Conservation (phyloP, 2,113 vertebrate genomes). For the Xyliphius kryptos region DNA sequence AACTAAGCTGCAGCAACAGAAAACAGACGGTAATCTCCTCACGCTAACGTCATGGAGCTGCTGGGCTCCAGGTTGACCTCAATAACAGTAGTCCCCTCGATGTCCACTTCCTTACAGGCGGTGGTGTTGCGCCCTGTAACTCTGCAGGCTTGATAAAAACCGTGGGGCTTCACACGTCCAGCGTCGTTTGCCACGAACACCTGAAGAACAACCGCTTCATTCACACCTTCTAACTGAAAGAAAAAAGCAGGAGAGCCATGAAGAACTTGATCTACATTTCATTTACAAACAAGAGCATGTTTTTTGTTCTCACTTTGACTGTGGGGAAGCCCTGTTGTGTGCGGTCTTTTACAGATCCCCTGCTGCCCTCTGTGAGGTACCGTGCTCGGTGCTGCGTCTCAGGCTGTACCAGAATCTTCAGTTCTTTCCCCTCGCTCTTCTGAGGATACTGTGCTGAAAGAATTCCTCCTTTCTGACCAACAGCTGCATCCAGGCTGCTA, state of each 20-base stretch:
- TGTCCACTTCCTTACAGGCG: conserved; percentile 94
- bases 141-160: conserved; percentile 96
- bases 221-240: conserved; percentile 88
- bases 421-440: conserved; percentile 89
- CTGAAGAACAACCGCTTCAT: conserved; percentile 87
- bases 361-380: conserved; percentile 95
- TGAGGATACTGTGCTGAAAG: conserved; percentile 86
- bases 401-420: conserved; percentile 96
- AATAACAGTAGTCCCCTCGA: conserved; percentile 94
- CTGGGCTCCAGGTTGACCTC: conserved; percentile 90
- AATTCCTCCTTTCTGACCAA: conserved; percentile 74
- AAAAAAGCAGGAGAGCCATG: conserved; percentile 2
- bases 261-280: too few species aligned
- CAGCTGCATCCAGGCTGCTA: conserved; percentile 59
- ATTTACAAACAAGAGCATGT: too few species aligned
- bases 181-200: conserved; percentile 98
- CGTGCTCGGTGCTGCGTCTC: conserved; percentile 96
- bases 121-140: conserved; percentile 97
- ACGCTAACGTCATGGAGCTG: conserved; percentile 94
- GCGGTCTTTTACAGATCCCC: conserved; percentile 94
- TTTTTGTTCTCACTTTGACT: conserved; percentile 87
- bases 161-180: conserved; percentile 91
- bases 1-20: too few species aligned
- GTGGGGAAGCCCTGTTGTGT: conserved; percentile 97
- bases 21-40: too few species aligned